A percentile compares a stretch with the other conserved stretches of the same genome.
These are phyloP conservation scores for Drosophila tani DNA, from an alignment of 1,140 invertebrate genomes.

Conservation along the genomic window DNA sequence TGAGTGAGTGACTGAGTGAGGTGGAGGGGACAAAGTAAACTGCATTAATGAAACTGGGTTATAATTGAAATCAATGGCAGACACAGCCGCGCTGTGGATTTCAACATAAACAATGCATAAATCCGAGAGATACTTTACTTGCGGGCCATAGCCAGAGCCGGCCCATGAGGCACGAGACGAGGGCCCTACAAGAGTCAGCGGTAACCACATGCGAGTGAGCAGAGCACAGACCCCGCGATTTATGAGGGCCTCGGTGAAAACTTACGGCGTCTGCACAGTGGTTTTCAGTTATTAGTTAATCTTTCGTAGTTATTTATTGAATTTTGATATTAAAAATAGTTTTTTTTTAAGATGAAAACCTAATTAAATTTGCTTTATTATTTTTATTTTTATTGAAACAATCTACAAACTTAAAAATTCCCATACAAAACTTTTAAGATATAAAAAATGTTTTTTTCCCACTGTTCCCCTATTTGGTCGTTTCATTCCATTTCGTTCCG, in stretches of 20 bases:
- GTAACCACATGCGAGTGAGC: constrained; percentile 42
- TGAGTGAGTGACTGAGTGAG: background rate
- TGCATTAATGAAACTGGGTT: constrained; percentile 76
- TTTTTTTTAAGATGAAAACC: too few relatives aligned
- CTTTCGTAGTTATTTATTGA: background rate
- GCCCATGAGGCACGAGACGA: constrained; percentile 47
- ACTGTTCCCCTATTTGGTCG: constrained; percentile 9
- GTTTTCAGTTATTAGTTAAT: background rate
- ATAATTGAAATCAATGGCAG: constrained; percentile 75
- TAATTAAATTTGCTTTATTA: too few relatives aligned
- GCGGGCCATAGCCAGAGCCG: constrained; percentile 13
- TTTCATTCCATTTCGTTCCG: constrained; percentile 59
- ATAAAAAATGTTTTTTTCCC: background rate
- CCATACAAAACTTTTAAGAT: background rate
- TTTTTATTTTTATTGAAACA: too few relatives aligned
- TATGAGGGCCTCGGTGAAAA: constrained; percentile 48
- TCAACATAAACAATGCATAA: constrained; percentile 69
- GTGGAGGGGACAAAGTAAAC: constrained; percentile 38
- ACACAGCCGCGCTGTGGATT: constrained; percentile 51
- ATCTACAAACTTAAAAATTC: too few relatives aligned
- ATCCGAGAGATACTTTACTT: constrained; percentile 60
- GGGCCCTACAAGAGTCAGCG: constrained; percentile 53
- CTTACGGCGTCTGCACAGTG: constrained; percentile 18
- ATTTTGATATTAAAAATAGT: background rate
- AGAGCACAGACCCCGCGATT: constrained; percentile 43